Evolutionary conservation across 2,888 invertebrate species (phyloP).

Genomic region (Morpho achilles): DNA sequence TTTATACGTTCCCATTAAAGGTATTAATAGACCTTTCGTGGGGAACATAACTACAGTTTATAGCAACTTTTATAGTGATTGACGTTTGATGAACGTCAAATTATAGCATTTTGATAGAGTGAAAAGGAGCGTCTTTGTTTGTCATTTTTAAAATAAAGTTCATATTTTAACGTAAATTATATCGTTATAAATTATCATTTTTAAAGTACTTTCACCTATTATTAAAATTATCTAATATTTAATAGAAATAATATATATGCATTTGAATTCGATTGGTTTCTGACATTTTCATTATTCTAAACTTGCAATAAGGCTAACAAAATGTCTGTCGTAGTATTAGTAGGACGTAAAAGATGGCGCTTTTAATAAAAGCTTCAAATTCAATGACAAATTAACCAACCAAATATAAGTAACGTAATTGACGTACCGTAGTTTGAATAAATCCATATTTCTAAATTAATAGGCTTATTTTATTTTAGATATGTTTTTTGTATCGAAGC

Average conservation of each 20-base stretch:
- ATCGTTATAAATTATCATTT: too few species aligned
- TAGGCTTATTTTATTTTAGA: slow-evolving; percentile 18
- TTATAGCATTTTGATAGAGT: slow-evolving; percentile 6
- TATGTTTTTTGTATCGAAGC: slow-evolving; percentile 10
- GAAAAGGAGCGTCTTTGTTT: not conserved
- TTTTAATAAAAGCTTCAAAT: not conserved
- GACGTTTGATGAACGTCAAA: slow-evolving; percentile 24
- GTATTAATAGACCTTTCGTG: slow-evolving; percentile 23
- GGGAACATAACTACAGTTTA: slow-evolving; percentile 18
- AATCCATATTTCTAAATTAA: slow-evolving; percentile 4
- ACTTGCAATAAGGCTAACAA: too few species aligned
- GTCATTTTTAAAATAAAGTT: too few species aligned
- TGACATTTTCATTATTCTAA: too few species aligned
- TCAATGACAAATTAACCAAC: slow-evolving; percentile 5
- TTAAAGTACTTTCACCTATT: too few species aligned
- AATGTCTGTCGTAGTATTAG: not conserved
- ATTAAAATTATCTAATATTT: too few species aligned
- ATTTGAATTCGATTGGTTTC: too few species aligned
- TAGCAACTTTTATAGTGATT: slow-evolving; percentile 33
- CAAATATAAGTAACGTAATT: not conserved
- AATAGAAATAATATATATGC: too few species aligned
- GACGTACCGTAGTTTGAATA: not conserved
- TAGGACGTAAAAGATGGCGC: slow-evolving; percentile 11
- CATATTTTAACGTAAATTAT: too few species aligned
- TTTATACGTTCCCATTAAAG: slow-evolving; percentile 15